Conservation (phyloP, 2,888 invertebrate genomes). For the Ophion ventricosus region DNA sequence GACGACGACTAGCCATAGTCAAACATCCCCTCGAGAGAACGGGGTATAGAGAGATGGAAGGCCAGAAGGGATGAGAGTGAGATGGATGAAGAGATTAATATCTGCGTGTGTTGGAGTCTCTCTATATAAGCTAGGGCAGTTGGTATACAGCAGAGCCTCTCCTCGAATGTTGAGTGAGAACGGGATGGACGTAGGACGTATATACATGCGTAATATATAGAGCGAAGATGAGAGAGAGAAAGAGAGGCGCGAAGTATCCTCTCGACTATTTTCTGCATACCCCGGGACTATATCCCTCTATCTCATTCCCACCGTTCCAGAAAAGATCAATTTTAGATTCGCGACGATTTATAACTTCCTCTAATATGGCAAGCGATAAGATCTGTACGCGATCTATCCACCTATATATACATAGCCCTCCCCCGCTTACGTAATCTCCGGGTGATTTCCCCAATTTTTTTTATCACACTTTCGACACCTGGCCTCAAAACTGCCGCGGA, state of each 20-base stretch:
- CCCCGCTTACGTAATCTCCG: conserved; percentile 43
- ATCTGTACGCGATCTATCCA: conserved; percentile 68
- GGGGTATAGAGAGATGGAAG: conserved; percentile 33
- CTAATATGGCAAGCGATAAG: conserved; percentile 81
- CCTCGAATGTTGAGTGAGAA: conserved; percentile 57
- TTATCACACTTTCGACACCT: conserved; percentile 23
- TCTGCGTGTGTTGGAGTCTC: conserved; percentile 54
- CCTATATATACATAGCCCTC: conserved; percentile 19
- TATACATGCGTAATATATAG: conserved; percentile 36
- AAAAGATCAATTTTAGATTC: conserved; percentile 84
- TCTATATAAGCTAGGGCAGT: conserved; percentile 31
- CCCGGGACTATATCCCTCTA: conserved; percentile 55
- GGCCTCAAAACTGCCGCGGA: not conserved
- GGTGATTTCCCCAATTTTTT: conserved; percentile 43
- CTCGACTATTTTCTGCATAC: conserved; percentile 56
- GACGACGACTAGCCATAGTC: conserved; percentile 61
- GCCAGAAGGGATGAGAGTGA: conserved; percentile 50
- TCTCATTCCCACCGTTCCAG: conserved; percentile 70
- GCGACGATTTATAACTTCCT: conserved; percentile 83
- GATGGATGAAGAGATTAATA: conserved; percentile 68
- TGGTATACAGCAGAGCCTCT: conserved; percentile 48
- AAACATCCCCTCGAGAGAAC: conserved; percentile 30
- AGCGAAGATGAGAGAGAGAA: conserved; percentile 24
- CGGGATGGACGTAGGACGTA: conserved; percentile 27
- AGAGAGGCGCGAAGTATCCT: conserved; percentile 70